Evolutionary conservation across 2,888 invertebrate genomes (phyloP).

Genomic region (Plutella xylostella): DNA sequence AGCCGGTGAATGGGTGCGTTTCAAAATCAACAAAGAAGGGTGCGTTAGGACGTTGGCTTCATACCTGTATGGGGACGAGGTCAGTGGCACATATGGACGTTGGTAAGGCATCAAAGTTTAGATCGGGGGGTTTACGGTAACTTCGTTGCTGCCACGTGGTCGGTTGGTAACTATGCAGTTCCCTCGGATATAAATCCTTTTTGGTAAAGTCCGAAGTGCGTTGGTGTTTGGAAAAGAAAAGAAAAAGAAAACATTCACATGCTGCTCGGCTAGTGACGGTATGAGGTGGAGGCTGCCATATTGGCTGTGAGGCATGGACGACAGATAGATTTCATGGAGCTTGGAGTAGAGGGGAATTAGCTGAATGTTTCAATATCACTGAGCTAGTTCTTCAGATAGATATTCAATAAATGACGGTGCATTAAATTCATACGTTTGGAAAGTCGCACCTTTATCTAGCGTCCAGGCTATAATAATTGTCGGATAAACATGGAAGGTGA

Average conservation of each 20-base stretch:
- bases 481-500: conserved; percentile 29
- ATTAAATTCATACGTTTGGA: neutral
- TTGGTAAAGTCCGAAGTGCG: conserved; percentile 65
- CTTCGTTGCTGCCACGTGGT: conserved; percentile 76
- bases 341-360: too few relatives aligned
- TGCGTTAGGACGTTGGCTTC: conserved; percentile 42
- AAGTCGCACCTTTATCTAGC: conserved; percentile 29
- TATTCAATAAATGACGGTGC: neutral
- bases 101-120: conserved; percentile 63
- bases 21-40: conserved; percentile 21
- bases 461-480: conserved; percentile 37
- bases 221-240: conserved; percentile 62
- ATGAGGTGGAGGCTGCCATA: conserved; percentile 54
- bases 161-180: conserved; percentile 72
- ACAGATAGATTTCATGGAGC: too few relatives aligned
- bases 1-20: conserved; percentile 35
- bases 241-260: conserved; percentile 71
- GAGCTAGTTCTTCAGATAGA: too few relatives aligned
- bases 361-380: too few relatives aligned
- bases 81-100: conserved; percentile 63
- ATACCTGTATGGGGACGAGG: conserved; percentile 68
- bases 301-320: conserved; percentile 36
- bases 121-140: conserved; percentile 68
- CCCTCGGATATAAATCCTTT: conserved; percentile 69
- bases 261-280: conserved; percentile 59